These are phyloP conservation scores for Lethenteron reissneri DNA, from an alignment of 2,113 vertebrate species.

Conservation along the genomic window DNA sequence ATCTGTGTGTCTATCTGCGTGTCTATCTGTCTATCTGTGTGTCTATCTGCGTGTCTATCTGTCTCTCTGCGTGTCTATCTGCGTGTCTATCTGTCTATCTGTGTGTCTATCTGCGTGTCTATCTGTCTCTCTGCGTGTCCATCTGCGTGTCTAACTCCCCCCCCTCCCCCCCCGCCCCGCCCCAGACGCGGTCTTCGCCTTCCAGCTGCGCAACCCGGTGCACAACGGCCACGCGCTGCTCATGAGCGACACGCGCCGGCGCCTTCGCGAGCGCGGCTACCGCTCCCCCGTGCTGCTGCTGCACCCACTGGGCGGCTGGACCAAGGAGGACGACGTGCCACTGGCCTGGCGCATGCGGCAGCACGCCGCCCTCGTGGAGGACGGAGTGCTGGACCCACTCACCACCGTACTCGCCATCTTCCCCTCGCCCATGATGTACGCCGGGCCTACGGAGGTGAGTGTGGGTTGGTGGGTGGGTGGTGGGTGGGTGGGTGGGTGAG, in stretches of 20 bases:
- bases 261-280: conserved; percentile 65
- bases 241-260: conserved; percentile 87
- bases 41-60: no score
- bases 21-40: no score
- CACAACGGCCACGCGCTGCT: conserved; percentile 84
- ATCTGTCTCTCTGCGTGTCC: no score
- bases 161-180: background rate
- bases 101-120: no score
- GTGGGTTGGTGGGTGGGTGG: background rate
- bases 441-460: conserved; percentile 81
- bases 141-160: no score
- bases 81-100: no score
- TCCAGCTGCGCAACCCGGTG: conserved; percentile 86
- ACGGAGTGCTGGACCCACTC: conserved; percentile 52
- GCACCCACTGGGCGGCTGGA: conserved; percentile 90
- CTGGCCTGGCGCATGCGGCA: conserved; percentile 85
- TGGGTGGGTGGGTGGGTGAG: no score
- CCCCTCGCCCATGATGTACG: conserved; percentile 98
- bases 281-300: conserved; percentile 65
- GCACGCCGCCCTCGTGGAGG: conserved; percentile 75
- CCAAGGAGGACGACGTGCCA: conserved; percentile 89
- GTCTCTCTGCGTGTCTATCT: no score
- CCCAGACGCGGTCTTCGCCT: conserved; percentile 82
- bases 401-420: conserved; percentile 87
- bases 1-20: no score